phyloP scores from a whole-genome alignment of 2,797 vertebrate genomes.

The Threskiornis aethiopicus region DNA sequence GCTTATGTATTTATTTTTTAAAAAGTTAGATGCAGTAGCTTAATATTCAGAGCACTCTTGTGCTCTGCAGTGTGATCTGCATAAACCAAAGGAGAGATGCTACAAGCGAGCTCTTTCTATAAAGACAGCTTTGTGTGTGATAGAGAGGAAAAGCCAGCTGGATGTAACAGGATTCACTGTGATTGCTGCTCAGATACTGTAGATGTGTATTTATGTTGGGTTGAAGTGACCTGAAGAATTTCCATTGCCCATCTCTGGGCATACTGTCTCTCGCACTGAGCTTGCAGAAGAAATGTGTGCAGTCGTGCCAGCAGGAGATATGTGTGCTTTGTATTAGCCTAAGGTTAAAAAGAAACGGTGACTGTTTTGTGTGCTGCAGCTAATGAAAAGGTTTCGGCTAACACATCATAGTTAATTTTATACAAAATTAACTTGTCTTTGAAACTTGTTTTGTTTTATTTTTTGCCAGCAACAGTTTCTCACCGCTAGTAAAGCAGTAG shows the following conservation, averaged over 20 bases:
- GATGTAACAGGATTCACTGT: constrained; percentile 38
- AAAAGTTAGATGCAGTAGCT: neutral
- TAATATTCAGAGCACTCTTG: constrained; percentile 55
- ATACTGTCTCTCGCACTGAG: neutral
- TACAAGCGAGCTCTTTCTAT: neutral
- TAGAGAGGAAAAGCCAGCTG: constrained; percentile 29
- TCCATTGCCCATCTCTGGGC: neutral
- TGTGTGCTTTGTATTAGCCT: neutral
- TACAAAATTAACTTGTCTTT: constrained; percentile 41
- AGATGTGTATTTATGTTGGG: constrained; percentile 21
- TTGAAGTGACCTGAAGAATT: constrained; percentile 70
- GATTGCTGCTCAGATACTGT: constrained; percentile 43
- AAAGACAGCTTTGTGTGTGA: constrained; percentile 30
- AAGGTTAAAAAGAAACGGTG: neutral
- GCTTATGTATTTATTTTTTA: neutral
- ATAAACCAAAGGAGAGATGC: constrained; percentile 19
- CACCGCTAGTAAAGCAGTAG: neutral
- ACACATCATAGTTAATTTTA: constrained; percentile 4
- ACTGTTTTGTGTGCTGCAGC: neutral
- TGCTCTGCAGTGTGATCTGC: constrained; percentile 57
- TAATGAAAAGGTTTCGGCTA: constrained; percentile 4
- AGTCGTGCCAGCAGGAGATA: neutral
- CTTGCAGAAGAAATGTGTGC: constrained; percentile 12
- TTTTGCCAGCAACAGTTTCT: constrained; percentile 34
- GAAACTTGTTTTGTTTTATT: constrained; percentile 38